Conservation (phyloP, 2,113 vertebrate genomes). For the Caracal caracal region DNA sequence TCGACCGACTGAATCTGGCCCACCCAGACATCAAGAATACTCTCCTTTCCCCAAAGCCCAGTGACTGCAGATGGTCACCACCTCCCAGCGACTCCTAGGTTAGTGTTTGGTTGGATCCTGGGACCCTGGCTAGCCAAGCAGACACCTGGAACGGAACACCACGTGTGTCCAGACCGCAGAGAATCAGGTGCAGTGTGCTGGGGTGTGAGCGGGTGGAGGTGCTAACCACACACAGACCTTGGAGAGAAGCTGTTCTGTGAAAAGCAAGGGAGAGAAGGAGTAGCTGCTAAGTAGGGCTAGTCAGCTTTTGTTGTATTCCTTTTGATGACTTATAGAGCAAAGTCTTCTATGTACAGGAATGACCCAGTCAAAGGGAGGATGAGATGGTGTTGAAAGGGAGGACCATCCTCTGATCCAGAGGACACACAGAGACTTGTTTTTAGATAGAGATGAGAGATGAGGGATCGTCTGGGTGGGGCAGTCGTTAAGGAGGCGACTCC, state of each 20-base stretch:
- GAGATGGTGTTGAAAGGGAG: not conserved
- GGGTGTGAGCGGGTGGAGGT: accelerated
- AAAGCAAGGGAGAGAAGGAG: not conserved
- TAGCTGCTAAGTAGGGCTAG: not conserved
- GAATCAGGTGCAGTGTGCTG: not conserved
- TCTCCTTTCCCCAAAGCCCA: not conserved
- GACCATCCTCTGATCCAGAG: not conserved
- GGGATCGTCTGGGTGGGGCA: too few relatives aligned
- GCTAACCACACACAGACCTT: not conserved
- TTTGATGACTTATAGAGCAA: not conserved
- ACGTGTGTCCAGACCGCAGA: not conserved
- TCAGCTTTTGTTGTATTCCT: not conserved
- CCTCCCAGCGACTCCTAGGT: not conserved
- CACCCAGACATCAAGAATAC: not conserved
- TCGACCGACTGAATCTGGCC: not conserved
- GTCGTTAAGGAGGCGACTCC: too few relatives aligned
- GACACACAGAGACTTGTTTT: not conserved
- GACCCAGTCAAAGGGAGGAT: accelerated
- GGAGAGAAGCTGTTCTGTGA: not conserved
- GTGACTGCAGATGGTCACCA: too few relatives aligned
- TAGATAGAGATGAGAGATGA: not conserved
- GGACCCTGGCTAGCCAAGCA: accelerated
- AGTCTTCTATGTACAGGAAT: not conserved
- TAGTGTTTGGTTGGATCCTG: not conserved
- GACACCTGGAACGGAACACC: not conserved